These are phyloP conservation scores for Drosophila orena DNA, from an alignment of 1,140 invertebrate genomes.

Conservation along the genomic window DNA sequence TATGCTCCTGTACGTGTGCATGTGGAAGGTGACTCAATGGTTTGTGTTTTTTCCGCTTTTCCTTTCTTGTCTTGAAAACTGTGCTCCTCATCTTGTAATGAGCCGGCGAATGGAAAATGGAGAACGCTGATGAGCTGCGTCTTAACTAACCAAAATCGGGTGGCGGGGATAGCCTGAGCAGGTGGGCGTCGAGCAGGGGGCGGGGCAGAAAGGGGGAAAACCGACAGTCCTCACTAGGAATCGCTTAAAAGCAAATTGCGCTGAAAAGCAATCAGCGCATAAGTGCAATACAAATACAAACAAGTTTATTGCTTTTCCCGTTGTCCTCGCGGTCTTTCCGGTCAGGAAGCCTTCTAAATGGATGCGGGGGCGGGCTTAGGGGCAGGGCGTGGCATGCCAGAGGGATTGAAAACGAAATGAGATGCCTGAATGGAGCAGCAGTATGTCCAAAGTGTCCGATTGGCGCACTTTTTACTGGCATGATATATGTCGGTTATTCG, in stretches of 20 bases:
- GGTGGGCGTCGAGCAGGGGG: slow-evolving; percentile 9
- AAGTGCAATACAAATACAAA: slow-evolving; percentile 74
- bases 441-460: slow-evolving; percentile 10
- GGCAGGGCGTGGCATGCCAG: neutral
- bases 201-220: neutral
- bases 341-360: slow-evolving; percentile 31
- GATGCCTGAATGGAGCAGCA: slow-evolving; percentile 21
- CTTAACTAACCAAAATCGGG: slow-evolving; percentile 54
- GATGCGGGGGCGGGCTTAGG: neutral
- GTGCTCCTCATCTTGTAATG: slow-evolving; percentile 38
- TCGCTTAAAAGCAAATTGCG: slow-evolving; percentile 70
- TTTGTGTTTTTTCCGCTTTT: slow-evolving; percentile 16
- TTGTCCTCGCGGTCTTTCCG: slow-evolving; percentile 47
- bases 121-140: slow-evolving; percentile 46
- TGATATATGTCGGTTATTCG: slow-evolving; percentile 25
- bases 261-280: slow-evolving; percentile 72
- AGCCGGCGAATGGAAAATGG: slow-evolving; percentile 12
- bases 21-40: slow-evolving; percentile 30
- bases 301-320: slow-evolving; percentile 69
- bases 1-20: neutral
- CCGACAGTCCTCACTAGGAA: slow-evolving; percentile 27
- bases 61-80: slow-evolving; percentile 19
- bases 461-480: slow-evolving; percentile 14
- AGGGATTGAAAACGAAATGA: slow-evolving; percentile 28
- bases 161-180: slow-evolving; percentile 11